Conservation (phyloP, 2,888 invertebrate species). For the Cistogaster globosa region DNA sequence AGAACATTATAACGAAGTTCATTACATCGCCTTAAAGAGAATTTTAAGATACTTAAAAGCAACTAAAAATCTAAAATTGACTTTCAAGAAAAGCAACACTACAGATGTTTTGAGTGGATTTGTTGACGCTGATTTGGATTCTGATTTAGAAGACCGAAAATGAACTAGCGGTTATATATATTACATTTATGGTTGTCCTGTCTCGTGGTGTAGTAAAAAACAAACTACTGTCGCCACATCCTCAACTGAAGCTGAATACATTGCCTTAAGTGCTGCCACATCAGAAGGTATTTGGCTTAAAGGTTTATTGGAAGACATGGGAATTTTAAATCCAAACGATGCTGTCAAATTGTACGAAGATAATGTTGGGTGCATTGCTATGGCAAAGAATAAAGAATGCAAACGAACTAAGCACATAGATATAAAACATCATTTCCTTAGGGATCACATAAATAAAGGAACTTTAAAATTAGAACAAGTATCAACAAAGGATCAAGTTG, state of each 20-base stretch:
- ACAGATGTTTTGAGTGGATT: too few species aligned
- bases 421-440: neutral
- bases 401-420: too few species aligned
- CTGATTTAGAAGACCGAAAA: too few species aligned
- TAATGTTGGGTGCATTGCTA: too few species aligned
- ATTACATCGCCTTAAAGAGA: too few species aligned
- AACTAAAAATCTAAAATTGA: neutral
- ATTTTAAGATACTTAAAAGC: neutral
- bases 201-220: too few species aligned
- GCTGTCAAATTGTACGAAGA: too few species aligned
- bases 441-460: neutral
- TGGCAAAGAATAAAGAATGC: too few species aligned
- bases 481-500: neutral
- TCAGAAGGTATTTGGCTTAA: neutral
- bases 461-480: neutral
- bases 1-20: too few species aligned
- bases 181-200: too few species aligned
- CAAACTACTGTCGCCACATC: neutral
- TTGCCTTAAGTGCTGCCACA: constrained; percentile 2
- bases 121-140: too few species aligned
- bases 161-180: too few species aligned
- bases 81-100: neutral
- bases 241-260: constrained; percentile 13
- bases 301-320: constrained; percentile 9
- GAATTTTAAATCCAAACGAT: neutral